Percentiles rank a stretch among this genome's conserved stretches.
phyloP scores from a whole-genome alignment of 2,113 vertebrate species.

The Varanus komodoensis region DNA sequence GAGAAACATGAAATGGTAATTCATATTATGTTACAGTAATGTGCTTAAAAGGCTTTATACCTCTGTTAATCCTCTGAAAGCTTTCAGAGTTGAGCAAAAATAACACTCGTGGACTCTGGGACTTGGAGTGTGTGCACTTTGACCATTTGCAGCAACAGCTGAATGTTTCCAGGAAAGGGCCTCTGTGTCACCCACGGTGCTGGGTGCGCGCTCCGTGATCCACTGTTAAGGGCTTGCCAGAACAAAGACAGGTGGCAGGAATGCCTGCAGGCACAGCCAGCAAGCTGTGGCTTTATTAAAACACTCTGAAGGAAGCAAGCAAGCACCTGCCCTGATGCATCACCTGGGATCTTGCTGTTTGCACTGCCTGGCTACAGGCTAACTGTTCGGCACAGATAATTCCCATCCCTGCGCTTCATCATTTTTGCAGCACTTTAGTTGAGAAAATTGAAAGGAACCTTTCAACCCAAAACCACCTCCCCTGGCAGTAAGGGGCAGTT shows the following conservation, averaged over 20 bases:
- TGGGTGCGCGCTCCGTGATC: slow-evolving; percentile 24
- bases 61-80: slow-evolving; percentile 58
- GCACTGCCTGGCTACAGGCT: slow-evolving; percentile 41
- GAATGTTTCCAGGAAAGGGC: slow-evolving; percentile 1
- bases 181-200: background rate
- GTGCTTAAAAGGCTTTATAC: slow-evolving; percentile 65
- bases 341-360: slow-evolving; percentile 44
- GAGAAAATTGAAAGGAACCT: background rate
- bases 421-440: slow-evolving; percentile 27
- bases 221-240: slow-evolving; percentile 48
- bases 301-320: slow-evolving; percentile 48
- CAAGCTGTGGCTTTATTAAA: slow-evolving; percentile 60
- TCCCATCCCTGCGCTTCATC: slow-evolving; percentile 47
- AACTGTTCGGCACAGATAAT: slow-evolving; percentile 41
- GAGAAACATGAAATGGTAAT: slow-evolving; percentile 63
- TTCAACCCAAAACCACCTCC: background rate
- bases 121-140: background rate
- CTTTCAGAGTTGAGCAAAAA: slow-evolving; percentile 48
- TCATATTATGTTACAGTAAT: slow-evolving; percentile 55
- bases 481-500: background rate
- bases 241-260: slow-evolving; percentile 30
- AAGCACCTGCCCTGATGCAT: slow-evolving; percentile 47
- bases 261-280: slow-evolving; percentile 32
- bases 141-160: background rate
- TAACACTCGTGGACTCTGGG: background rate